A percentile compares a stretch with the other conserved stretches of the same genome.
Evolutionary conservation across 2,113 vertebrate genomes (phyloP).

Genomic region (Antennarius striatus): DNA sequence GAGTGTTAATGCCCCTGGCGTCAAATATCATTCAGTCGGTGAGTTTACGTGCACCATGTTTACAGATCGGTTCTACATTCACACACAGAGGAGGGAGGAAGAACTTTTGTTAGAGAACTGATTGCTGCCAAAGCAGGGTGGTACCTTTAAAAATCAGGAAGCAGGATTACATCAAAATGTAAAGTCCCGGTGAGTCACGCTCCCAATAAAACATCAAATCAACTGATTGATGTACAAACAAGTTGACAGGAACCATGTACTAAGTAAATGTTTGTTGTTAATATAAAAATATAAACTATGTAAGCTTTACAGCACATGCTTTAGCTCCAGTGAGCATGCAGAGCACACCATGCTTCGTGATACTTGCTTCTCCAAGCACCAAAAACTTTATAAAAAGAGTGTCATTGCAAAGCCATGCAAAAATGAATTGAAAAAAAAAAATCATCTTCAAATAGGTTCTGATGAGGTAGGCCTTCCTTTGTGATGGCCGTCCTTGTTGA

Average conservation of each 20-base stretch:
- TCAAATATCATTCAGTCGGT: not conserved
- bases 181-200: not conserved
- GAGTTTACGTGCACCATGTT: constrained; percentile 4
- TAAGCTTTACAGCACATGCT: too few species aligned
- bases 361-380: not conserved
- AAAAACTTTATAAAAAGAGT: not conserved
- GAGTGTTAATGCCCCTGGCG: not conserved
- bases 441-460: constrained; percentile 35
- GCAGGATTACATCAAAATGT: not conserved
- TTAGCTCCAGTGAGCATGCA: constrained; percentile 5
- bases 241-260: not conserved
- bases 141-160: not conserved
- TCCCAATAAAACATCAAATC: not conserved
- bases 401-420: constrained; percentile 21
- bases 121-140: not conserved
- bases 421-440: not conserved
- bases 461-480: constrained; percentile 16
- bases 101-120: not conserved
- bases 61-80: not conserved
- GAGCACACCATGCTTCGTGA: not conserved
- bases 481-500: constrained; percentile 22
- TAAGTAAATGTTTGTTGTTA: too few species aligned
- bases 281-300: too few species aligned
- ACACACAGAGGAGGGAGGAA: not conserved
- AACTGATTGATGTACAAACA: too few species aligned